Conservation (phyloP, 2,888 invertebrate genomes). For the Brassicogethes aeneus region DNA sequence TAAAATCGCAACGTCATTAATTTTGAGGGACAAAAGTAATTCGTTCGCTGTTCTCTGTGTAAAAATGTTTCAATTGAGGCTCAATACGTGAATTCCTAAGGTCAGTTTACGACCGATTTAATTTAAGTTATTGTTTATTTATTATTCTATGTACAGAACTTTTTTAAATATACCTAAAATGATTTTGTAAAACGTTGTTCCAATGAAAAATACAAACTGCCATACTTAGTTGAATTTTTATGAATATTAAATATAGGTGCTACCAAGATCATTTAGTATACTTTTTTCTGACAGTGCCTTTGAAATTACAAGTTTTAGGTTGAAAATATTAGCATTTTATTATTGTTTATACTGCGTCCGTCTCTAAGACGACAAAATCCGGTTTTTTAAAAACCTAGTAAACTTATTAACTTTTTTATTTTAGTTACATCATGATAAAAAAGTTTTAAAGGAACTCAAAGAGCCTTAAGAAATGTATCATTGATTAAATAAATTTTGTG, state of each 20-base stretch:
- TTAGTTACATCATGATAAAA: too few relatives aligned
- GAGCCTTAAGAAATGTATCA: neutral
- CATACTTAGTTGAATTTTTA: neutral
- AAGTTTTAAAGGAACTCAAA: neutral
- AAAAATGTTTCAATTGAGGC: conserved; percentile 13
- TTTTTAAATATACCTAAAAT: too few relatives aligned
- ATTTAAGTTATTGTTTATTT: neutral
- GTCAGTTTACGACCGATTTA: neutral
- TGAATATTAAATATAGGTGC: neutral
- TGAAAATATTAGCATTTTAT: neutral
- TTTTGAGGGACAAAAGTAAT: too few relatives aligned
- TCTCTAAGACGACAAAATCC: too few relatives aligned
- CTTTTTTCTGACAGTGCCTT: neutral
- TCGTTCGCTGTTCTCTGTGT: too few relatives aligned
- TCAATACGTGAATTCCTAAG: conserved; percentile 20
- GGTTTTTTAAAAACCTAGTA: too few relatives aligned
- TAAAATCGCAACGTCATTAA: too few relatives aligned
- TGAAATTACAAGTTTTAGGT: neutral
- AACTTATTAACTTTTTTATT: too few relatives aligned
- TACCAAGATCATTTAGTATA: neutral
- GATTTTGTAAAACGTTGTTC: too few relatives aligned
- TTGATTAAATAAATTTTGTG: too few relatives aligned
- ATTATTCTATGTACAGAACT: too few relatives aligned
- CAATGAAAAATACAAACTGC: neutral
- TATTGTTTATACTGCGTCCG: too few relatives aligned